Percentiles rank a stretch among this genome's conserved stretches.
phyloP scores from a whole-genome alignment of 1,140 invertebrate species.

The Drosophila ambigua region DNA sequence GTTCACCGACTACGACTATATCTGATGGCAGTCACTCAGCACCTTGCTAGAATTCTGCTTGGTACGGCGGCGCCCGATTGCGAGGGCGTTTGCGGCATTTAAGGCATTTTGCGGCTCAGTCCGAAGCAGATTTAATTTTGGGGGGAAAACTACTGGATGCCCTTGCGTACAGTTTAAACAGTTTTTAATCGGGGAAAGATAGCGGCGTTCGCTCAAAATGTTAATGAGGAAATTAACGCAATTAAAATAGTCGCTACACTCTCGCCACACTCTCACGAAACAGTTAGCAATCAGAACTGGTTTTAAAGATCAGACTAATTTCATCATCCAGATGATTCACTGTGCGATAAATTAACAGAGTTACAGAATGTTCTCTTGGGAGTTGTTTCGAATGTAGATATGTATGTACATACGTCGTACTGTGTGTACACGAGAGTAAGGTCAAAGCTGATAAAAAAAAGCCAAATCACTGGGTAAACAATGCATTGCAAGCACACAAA shows the following conservation, averaged over 20 bases:
- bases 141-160: neutral
- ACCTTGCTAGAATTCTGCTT: constrained; percentile 55
- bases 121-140: neutral
- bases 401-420: too few relatives aligned
- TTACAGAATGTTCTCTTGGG: constrained; percentile 38
- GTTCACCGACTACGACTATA: neutral
- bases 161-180: neutral
- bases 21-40: constrained; percentile 62
- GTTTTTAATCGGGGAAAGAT: neutral
- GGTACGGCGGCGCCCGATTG: neutral
- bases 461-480: constrained; percentile 27
- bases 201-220: constrained; percentile 1
- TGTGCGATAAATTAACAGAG: constrained; percentile 11
- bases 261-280: neutral
- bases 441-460: constrained; percentile 26
- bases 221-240: constrained; percentile 22
- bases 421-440: neutral
- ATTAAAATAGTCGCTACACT: neutral
- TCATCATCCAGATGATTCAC: constrained; percentile 39
- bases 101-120: constrained; percentile 51
- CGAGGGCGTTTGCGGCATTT: constrained; percentile 56
- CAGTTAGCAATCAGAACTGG: constrained; percentile 22
- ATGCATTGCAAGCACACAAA: constrained; percentile 2
- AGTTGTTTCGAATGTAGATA: constrained; percentile 1
- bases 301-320: constrained; percentile 34